These are phyloP conservation scores for Pycnonotus jocosus DNA, from an alignment of 2,113 vertebrate species.

Conservation along the genomic window DNA sequence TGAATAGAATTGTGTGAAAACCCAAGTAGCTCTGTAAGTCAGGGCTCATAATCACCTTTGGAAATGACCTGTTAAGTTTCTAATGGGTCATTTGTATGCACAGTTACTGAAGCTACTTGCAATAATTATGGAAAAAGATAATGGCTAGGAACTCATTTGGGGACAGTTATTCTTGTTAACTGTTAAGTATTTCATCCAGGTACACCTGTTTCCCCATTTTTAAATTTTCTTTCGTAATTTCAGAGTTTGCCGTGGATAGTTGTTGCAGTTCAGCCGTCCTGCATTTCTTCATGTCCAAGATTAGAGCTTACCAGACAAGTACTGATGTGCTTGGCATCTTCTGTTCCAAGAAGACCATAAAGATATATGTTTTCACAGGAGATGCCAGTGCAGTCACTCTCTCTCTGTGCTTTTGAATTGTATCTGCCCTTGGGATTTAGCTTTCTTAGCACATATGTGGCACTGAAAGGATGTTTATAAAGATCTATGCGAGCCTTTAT, in stretches of 20 bases:
- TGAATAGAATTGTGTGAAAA: conserved; percentile 6
- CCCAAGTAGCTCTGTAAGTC: background rate
- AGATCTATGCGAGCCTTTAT: background rate
- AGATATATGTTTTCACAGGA: background rate
- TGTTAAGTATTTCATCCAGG: conserved; percentile 4
- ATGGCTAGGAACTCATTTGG: conserved; percentile 4
- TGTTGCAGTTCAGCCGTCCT: background rate
- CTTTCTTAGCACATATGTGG: background rate
- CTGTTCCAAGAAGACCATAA: background rate
- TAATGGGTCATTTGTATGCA: conserved; percentile 41
- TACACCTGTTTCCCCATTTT: background rate
- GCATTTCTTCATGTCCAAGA: background rate
- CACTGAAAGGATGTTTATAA: background rate
- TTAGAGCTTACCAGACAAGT: background rate
- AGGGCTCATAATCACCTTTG: conserved; percentile 29
- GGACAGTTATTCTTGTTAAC: background rate
- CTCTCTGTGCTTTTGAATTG: background rate
- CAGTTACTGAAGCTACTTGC: conserved; percentile 11
- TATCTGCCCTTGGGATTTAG: background rate
- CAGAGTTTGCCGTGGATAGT: background rate
- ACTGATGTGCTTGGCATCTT: background rate
- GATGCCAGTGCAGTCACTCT: background rate
- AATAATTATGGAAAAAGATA: conserved; percentile 32
- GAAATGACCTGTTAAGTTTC: conserved; percentile 52
- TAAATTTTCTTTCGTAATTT: background rate